These are phyloP conservation scores for Micromys minutus DNA, from an alignment of 2,113 vertebrate genomes.

Conservation along the genomic window DNA sequence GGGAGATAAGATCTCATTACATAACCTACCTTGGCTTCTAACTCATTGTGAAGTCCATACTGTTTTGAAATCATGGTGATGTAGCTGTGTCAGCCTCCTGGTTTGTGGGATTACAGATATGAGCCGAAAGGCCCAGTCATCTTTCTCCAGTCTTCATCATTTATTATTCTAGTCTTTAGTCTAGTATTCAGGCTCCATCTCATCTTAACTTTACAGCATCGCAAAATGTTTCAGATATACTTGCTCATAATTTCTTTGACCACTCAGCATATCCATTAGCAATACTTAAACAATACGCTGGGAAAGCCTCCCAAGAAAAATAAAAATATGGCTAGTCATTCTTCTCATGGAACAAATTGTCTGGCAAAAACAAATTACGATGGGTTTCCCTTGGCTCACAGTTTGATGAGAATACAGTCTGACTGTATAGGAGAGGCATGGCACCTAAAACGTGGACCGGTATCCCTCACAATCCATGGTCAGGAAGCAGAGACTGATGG, in stretches of 20 bases:
- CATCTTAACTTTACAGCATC: not conserved
- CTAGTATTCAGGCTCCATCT: not conserved
- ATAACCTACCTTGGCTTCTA: not conserved
- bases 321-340: not conserved
- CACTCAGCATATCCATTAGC: not conserved
- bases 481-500: not conserved
- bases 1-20: not conserved
- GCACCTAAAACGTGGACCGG: not conserved
- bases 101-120: not conserved
- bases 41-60: not conserved
- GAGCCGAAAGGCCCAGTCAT: not conserved
- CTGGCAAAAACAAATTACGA: not conserved
- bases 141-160: not conserved
- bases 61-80: not conserved
- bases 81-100: not conserved
- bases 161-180: no score
- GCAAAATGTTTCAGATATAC: not conserved
- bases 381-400: not conserved
- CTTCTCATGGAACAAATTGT: not conserved
- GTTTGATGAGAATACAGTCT: not conserved
- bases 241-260: slow-evolving; percentile 28
- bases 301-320: not conserved
- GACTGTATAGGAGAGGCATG: no score
- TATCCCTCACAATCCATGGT: not conserved
- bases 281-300: not conserved